A percentile compares a stretch with the other conserved stretches of the same genome.
Evolutionary conservation across 2,797 vertebrate species (phyloP).

Genomic region (Enteromius paludinosus): DNA sequence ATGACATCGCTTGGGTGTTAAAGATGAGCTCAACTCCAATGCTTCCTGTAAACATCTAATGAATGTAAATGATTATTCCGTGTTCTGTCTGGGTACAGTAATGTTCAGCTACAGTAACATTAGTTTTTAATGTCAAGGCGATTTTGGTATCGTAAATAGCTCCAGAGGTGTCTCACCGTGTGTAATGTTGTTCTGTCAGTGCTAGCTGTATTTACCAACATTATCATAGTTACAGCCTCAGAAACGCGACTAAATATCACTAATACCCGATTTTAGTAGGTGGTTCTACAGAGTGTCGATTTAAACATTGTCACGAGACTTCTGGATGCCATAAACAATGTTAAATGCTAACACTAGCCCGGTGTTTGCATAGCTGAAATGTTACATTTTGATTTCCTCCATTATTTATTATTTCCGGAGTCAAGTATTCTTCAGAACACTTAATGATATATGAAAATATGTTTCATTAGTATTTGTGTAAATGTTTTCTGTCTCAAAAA

Average conservation of each 20-base stretch:
- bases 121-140: neutral
- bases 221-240: neutral
- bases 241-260: neutral
- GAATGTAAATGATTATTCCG: neutral
- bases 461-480: neutral
- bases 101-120: neutral
- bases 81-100: neutral
- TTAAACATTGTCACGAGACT: neutral
- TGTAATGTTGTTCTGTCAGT: neutral
- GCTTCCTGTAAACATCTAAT: conserved; percentile 16
- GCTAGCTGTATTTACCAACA: neutral
- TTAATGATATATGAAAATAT: neutral
- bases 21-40: neutral
- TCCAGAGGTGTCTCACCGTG: neutral
- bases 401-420: neutral
- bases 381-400: neutral
- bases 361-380: neutral
- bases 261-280: neutral
- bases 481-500: neutral
- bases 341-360: neutral
- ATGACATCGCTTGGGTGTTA: neutral
- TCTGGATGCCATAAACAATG: neutral
- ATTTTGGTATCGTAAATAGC: neutral
- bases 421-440: neutral
- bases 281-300: neutral